Conservation (phyloP, 1,140 invertebrate species). For the Neodiprion virginianus region DNA sequence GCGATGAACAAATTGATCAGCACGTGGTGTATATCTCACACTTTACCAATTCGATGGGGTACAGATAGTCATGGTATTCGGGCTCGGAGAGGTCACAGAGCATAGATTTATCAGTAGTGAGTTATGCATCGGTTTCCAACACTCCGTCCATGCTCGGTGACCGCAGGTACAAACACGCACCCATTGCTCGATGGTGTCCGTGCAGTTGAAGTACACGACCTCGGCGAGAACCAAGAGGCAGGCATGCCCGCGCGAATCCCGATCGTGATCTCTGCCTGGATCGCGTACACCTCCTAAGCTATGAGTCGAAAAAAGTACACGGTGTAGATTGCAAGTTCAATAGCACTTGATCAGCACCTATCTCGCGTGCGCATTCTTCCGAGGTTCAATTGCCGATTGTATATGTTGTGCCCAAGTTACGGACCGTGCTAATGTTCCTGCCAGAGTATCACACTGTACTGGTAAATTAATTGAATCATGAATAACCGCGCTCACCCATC, state of each 20-base stretch:
- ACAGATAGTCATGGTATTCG: not conserved
- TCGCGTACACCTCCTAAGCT: not conserved
- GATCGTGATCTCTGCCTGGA: not conserved
- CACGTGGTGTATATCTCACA: not conserved
- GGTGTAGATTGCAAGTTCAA: not conserved
- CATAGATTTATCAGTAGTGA: not conserved
- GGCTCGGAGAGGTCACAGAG: too few species aligned
- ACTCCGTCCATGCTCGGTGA: not conserved
- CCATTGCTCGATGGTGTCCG: too few species aligned
- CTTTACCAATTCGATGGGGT: not conserved
- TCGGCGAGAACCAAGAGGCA: not conserved
- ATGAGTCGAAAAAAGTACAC: not conserved
- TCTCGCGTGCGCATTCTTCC: not conserved
- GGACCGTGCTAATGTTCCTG: too few species aligned
- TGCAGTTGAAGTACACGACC: too few species aligned
- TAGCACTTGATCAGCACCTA: not conserved
- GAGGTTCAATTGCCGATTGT: not conserved
- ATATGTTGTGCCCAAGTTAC: too few species aligned
- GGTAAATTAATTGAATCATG: too few species aligned
- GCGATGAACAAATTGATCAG: not conserved
- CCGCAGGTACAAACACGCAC: too few species aligned
- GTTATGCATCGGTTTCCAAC: not conserved
- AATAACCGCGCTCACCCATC: too few species aligned
- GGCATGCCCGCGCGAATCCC: not conserved
- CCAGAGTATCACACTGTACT: too few species aligned